These are phyloP conservation scores for Diachasma alloeum DNA, from an alignment of 1,140 invertebrate species.

Conservation along the genomic window DNA sequence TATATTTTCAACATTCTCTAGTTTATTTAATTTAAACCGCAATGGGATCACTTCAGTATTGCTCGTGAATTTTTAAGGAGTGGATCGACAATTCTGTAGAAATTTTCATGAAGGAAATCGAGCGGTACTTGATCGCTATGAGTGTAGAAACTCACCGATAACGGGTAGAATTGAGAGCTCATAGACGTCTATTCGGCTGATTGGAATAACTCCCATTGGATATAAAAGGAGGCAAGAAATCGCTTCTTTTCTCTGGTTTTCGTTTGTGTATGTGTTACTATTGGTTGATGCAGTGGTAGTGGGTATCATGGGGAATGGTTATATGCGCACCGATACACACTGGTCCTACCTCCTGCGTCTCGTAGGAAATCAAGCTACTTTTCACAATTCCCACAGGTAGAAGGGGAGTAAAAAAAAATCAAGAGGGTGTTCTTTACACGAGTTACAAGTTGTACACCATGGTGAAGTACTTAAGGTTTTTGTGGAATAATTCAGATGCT, in stretches of 20 bases:
- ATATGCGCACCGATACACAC: neutral
- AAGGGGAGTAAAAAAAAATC: neutral
- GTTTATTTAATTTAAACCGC: too few species aligned
- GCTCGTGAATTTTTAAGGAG: neutral
- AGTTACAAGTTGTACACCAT: neutral
- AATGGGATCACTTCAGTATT: too few species aligned
- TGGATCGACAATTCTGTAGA: neutral
- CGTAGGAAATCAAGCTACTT: slow-evolving; percentile 38
- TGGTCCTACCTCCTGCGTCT: slow-evolving; percentile 20
- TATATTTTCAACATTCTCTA: too few species aligned
- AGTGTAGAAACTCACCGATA: slow-evolving; percentile 18
- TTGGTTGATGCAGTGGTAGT: slow-evolving; percentile 13
- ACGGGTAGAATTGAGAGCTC: slow-evolving; percentile 21
- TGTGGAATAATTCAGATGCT: neutral
- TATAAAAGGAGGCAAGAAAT: slow-evolving; percentile 12
- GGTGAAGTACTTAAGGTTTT: neutral
- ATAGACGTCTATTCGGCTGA: slow-evolving; percentile 32
- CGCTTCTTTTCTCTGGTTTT: slow-evolving; percentile 18
- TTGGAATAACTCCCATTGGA: slow-evolving; percentile 35
- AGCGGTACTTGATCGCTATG: neutral
- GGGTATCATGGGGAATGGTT: neutral
- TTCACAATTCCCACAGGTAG: slow-evolving; percentile 25
- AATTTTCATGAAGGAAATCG: neutral
- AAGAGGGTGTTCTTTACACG: neutral
- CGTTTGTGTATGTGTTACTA: neutral